Base-by-base conservation (phyloP, 2,797 vertebrate species). In the Perodicticus potto region DNA sequence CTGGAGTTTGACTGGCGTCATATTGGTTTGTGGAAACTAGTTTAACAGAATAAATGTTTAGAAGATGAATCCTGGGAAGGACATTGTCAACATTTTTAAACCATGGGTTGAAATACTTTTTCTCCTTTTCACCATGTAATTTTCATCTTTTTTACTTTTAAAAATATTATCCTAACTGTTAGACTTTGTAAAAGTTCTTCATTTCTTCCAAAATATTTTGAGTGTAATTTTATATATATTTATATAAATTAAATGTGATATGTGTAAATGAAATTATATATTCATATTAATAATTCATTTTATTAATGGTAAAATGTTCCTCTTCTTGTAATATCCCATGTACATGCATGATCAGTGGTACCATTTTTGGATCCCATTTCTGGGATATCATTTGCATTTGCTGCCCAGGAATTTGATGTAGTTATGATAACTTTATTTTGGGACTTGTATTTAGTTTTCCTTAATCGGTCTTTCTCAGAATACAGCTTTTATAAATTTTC, bases 1-100 rank as follows among this genome's bases (percentile, higher is more conserved):
- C 7, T 84, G 78, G 19, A 90, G 53, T 96, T 94, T 93, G 87
- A 93, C 70, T 43, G 95, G 91, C 27, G 1, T 95, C 95, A 96
- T 80, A 72, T 12, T 92, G 87, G 72, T 97, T 94, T 96, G 92
- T 88, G 86, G 78, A 43, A 85, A 84, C 3, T n/a, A 34, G 61
- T 12, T 89, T 96, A 85, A 96, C 32, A 78, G 63, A 93, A 94
- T 89, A 86, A 92, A 90, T 88, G n/a, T 94, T 97, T 96, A 96
- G 53, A 74, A 95, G 29, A 92, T 96, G n/a, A 89, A 14, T 86
- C 63, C 84, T 91, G 94, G 7, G 53, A 59, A 67, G 61, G 74
- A 80, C 67, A 96, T 96, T 85, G 93, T 98, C 94, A 98, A 97
- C 81, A 97, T 73, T 70, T 98, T 82, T 91, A 97, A 97, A 96